Base-by-base conservation (phyloP, 1,140 invertebrate genomes). In the Papilio polytes region DNA sequence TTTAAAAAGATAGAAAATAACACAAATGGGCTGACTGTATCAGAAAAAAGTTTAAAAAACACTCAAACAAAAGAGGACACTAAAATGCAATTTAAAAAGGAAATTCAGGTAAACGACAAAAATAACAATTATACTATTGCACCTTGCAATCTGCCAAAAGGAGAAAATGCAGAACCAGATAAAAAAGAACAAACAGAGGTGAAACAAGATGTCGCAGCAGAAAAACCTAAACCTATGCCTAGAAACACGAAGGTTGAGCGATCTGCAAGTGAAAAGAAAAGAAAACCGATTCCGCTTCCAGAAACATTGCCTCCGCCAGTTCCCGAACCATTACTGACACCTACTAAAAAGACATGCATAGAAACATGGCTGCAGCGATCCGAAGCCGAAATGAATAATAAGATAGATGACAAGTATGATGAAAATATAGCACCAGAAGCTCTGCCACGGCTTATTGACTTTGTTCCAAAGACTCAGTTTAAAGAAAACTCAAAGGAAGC, bases 401-500 rank as follows among this genome's bases (percentile, higher is more conserved):
- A 91, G 81, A 80, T 77, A 9, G 84, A 87, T 76, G 92, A 93
- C 12, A 93, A 93, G 70, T 73, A 87, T 56, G 91, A 94, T 81
- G 90, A 92, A 18, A 85, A 70, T 74, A 48, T 85, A 51, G 82
- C 89, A 46, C 95, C 94, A 2, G 95, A 95, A 87, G 89, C 89
- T 44, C 88, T 97, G 59, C 97, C 97, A 9, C 95, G 97, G 73
- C 90, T 97, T 0, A 97, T 97, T 63, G 96, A 97, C 89, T 96
- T 97, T 88, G 96, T 97, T 12, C 97, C 96, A 12, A 97, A 97
- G 88, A 90, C 94, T 77, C 90, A 95, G 84, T 94, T 87, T 73
- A 92, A 93, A 85, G 89, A 95, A 86, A 87, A 80, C 86, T 78
- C 88, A 81, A 85, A 86, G 77, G 89, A 95, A 81, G 15, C 84